Conservation (phyloP, 1,140 invertebrate species). For the Matsumurasca onukii region DNA sequence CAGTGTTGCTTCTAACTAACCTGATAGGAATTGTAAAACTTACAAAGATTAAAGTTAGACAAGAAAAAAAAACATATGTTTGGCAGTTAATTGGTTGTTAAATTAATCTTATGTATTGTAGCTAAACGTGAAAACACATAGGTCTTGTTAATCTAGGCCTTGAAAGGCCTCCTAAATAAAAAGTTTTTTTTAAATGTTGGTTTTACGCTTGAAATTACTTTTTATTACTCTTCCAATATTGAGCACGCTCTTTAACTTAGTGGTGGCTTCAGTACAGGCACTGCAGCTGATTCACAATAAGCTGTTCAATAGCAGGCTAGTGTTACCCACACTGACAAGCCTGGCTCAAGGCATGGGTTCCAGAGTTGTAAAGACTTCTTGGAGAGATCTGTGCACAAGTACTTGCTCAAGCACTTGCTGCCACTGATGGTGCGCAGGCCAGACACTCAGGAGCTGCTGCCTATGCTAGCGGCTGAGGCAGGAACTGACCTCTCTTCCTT, state of each 20-base stretch:
- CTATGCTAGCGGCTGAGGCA: conserved; percentile 22
- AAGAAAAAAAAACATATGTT: not conserved
- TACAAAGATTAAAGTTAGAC: not conserved
- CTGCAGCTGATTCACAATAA: not conserved
- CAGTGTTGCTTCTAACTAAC: conserved; percentile 13
- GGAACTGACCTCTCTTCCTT: conserved; percentile 26
- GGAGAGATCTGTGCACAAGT: not conserved
- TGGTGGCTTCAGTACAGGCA: conserved; percentile 27
- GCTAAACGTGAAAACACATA: too few species aligned
- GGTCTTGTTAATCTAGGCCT: too few species aligned
- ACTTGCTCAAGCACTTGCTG: conserved; percentile 32
- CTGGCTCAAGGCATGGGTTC: conserved; percentile 23
- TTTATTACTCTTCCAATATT: not conserved
- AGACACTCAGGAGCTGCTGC: conserved; percentile 23
- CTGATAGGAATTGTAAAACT: not conserved
- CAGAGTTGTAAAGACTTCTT: conserved; percentile 20
- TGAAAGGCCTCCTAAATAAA: too few species aligned
- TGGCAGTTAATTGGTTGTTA: not conserved
- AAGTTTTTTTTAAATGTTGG: too few species aligned
- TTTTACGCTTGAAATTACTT: too few species aligned
- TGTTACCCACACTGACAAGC: conserved; percentile 23
- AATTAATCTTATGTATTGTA: not conserved
- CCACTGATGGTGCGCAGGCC: conserved; percentile 15
- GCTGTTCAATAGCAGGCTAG: conserved; percentile 27
- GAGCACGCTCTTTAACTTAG: not conserved